phyloP scores from a whole-genome alignment of 2,797 vertebrate genomes.

The Chrysocyon brachyurus region DNA sequence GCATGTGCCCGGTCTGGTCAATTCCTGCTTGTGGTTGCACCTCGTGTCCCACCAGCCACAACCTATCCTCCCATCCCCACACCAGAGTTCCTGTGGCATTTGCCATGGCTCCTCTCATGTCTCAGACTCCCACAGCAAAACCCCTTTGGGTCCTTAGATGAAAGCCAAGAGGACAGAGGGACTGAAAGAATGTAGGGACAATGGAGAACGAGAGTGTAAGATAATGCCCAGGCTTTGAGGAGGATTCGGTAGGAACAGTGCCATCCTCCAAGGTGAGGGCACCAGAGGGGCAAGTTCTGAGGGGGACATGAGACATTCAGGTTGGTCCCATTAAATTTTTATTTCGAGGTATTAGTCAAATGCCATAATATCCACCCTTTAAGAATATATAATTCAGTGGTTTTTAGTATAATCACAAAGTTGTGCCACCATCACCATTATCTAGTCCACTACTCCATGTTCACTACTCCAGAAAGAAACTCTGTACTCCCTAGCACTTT shows the following conservation, averaged over 20 bases:
- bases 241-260: fast-evolving
- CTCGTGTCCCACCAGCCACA: background rate
- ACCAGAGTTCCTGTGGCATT: background rate
- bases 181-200: background rate
- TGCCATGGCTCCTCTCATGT: background rate
- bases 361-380: background rate
- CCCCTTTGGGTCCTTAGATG: background rate
- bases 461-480: background rate
- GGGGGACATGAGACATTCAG: background rate
- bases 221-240: background rate
- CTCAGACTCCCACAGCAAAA: background rate
- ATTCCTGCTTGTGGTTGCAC: background rate
- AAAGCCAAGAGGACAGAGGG: background rate
- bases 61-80: no score
- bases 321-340: background rate
- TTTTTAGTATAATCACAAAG: background rate
- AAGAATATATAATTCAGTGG: background rate
- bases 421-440: background rate
- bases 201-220: background rate
- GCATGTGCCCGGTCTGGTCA: background rate
- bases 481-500: background rate
- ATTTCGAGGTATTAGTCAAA: background rate
- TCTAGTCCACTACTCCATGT: background rate
- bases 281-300: background rate
- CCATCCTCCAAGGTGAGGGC: background rate